Evolutionary conservation across 1,140 invertebrate species (phyloP).

Genomic region (Octopus sinensis): DNA sequence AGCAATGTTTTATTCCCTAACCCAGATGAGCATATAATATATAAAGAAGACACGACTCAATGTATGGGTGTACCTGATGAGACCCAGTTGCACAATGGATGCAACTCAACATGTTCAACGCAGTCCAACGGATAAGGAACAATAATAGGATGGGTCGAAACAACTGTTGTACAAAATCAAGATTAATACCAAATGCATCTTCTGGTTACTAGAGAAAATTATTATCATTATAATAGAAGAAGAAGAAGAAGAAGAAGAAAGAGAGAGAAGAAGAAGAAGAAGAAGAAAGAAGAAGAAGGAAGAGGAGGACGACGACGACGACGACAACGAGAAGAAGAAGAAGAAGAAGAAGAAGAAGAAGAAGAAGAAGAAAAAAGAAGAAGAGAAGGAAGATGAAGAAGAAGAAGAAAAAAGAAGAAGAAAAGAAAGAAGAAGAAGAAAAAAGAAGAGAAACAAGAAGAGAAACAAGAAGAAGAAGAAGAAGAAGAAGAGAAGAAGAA

Average conservation of each 20-base stretch:
- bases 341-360: slow-evolving; percentile 15
- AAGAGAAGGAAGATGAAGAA: not conserved
- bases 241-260: not conserved
- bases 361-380: slow-evolving; percentile 9
- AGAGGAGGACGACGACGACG: not conserved
- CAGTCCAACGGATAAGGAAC: too few species aligned
- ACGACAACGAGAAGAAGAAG: slow-evolving; percentile 11
- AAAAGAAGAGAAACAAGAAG: not conserved
- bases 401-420: not conserved
- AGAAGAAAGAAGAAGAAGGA: slow-evolving; percentile 9
- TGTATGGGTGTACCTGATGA: too few species aligned
- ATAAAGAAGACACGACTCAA: too few species aligned
- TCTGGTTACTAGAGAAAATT: too few species aligned
- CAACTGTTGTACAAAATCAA: too few species aligned
- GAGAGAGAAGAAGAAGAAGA: slow-evolving; percentile 4
- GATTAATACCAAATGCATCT: too few species aligned
- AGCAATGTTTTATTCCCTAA: too few species aligned
- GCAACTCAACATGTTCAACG: too few species aligned
- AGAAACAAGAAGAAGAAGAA: not conserved
- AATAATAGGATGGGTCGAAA: too few species aligned
- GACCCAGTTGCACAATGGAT: too few species aligned
- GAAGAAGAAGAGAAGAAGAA: not conserved
- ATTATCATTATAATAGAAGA: too few species aligned
- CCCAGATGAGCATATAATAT: too few species aligned
- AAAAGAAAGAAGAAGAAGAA: not conserved